Percentiles rank a stretch among this genome's conserved stretches.
Evolutionary conservation across 2,888 invertebrate species (phyloP).

Genomic region (Ochlodes sylvanus): DNA sequence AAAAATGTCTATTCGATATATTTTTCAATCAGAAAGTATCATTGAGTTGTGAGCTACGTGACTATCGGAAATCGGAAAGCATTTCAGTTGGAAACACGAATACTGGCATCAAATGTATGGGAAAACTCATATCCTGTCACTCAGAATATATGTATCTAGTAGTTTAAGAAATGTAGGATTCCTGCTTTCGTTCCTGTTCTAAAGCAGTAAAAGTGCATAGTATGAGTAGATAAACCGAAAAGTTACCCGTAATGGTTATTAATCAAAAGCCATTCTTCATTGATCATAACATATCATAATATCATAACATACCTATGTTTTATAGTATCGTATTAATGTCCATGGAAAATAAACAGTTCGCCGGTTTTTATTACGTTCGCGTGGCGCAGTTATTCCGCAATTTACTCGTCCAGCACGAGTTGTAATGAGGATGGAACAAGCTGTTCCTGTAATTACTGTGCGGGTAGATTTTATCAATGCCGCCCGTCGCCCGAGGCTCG

Average conservation of each 20-base stretch:
- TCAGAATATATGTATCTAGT: constrained; percentile 5
- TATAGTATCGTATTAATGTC: background rate
- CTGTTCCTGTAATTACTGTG: background rate
- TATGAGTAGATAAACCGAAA: no score
- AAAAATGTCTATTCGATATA: constrained; percentile 23
- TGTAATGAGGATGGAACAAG: background rate
- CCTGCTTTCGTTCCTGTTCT: background rate
- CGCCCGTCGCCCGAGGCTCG: background rate
- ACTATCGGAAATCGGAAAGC: constrained; percentile 25
- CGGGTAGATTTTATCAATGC: background rate
- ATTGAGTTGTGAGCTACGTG: constrained; percentile 21
- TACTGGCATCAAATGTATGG: constrained; percentile 5
- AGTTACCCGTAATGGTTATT: background rate
- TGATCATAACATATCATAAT: no score
- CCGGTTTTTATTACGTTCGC: background rate
- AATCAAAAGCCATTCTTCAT: background rate
- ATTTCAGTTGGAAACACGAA: constrained; percentile 2
- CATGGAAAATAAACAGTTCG: background rate
- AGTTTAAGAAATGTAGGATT: background rate
- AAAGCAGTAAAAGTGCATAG: no score
- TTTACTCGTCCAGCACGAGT: background rate
- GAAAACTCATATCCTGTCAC: constrained; percentile 1
- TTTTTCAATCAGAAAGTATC: constrained; percentile 33
- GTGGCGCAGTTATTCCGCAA: background rate
- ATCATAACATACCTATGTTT: no score